Percentiles rank a stretch among this genome's conserved stretches.
Conservation (phyloP, 2,888 invertebrate species). For the Meganola albula region DNA sequence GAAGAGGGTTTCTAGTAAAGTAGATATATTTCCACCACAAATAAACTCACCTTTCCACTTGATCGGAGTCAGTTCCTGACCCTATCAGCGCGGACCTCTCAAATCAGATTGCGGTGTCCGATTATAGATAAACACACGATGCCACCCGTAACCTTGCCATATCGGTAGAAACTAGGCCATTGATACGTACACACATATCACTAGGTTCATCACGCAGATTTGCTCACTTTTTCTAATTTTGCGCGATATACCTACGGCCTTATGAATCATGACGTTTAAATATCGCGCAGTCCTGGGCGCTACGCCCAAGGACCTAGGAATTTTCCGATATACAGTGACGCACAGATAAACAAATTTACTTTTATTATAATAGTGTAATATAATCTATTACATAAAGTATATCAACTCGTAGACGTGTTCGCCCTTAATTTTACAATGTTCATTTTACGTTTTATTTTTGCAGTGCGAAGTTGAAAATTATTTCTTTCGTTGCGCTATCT, state of each 20-base stretch:
- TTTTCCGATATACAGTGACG: too few species aligned
- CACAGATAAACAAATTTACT: too few species aligned
- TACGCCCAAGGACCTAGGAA: too few species aligned
- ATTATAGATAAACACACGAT: conserved; percentile 24
- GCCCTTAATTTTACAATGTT: conserved; percentile 29
- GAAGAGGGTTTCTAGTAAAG: too few species aligned
- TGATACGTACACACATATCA: conserved; percentile 32
- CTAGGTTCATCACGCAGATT: conserved; percentile 16
- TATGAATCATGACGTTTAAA: too few species aligned
- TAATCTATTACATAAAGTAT: too few species aligned
- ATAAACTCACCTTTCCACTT: neutral
- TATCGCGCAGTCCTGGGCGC: too few species aligned
- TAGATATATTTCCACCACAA: too few species aligned
- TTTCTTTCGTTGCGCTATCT: too few species aligned
- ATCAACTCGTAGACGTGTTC: conserved; percentile 2
- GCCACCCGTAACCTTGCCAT: conserved; percentile 39
- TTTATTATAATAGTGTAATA: too few species aligned
- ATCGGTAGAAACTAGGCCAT: conserved; percentile 47
- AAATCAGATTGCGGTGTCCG: conserved; percentile 30
- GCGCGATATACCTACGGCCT: too few species aligned
- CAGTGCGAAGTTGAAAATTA: conserved; percentile 18
- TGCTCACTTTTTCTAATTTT: too few species aligned
- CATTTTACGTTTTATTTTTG: conserved; percentile 35
- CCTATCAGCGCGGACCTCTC: neutral
- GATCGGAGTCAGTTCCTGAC: neutral